phyloP scores from a whole-genome alignment of 1,140 invertebrate species.

The Trinorchestia longiramus region DNA sequence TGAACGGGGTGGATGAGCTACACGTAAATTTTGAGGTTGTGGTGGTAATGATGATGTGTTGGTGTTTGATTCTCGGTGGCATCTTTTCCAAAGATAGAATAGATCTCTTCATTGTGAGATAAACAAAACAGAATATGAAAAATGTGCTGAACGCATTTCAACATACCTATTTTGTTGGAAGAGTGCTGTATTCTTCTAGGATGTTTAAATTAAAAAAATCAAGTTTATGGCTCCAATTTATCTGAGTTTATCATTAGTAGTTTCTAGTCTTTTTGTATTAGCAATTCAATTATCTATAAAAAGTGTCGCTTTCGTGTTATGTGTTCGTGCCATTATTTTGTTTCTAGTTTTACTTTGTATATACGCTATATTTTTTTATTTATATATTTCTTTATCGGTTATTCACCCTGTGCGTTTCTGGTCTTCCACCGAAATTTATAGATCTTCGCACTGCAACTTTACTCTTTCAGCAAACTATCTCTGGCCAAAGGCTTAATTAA shows the following conservation, averaged over 20 bases:
- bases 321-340: conserved; percentile 48
- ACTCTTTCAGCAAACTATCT: not conserved
- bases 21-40: not conserved
- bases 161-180: not conserved
- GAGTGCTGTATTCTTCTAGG: not conserved
- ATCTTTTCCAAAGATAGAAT: conserved; percentile 42
- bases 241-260: conserved; percentile 32
- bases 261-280: conserved; percentile 53
- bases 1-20: not conserved
- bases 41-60: not conserved
- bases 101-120: conserved; percentile 20
- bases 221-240: conserved; percentile 13
- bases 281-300: conserved; percentile 41
- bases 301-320: conserved; percentile 53
- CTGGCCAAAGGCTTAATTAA: not conserved
- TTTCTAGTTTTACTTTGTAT: conserved; percentile 48
- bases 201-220: not conserved
- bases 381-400: conserved; percentile 38
- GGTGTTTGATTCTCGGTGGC: conserved; percentile 36
- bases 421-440: not conserved
- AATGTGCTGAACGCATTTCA: not conserved
- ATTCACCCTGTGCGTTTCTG: not conserved
- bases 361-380: conserved; percentile 54
- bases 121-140: not conserved
- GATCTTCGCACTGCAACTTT: not conserved